Base-by-base conservation (phyloP, 2,888 invertebrate species). In the Sesamia inferens region DNA sequence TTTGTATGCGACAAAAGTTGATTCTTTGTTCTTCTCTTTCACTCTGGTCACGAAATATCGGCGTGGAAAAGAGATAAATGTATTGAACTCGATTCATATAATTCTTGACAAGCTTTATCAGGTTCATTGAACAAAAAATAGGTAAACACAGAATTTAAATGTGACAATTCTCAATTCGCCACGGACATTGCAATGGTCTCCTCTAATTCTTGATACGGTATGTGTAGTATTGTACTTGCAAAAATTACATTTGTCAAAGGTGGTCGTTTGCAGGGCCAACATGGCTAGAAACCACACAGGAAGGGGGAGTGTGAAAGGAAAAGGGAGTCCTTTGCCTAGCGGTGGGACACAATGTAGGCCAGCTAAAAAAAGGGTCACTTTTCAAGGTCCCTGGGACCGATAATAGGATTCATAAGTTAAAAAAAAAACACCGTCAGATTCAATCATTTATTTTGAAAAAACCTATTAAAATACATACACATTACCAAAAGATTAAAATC, bases 1-100 rank as follows among this genome's bases (percentile, higher is more conserved):
- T 54, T 44, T 62, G 6, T 51, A 47, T n/a, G 39, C 1, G 22
- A 51, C 61, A 31, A 63, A 19, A 67, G 42, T 58, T 58, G 14
- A 47, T 61, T 58, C 58, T 57, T 58, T 31, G 58, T 54, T 22
- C 13, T 57, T 82, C 83, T 82, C 82, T 83, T 67, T 82, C 71
- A 67, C 76, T 63, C 70, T 24, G 24, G 47, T 19, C 48, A 42
- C 51, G 16, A 42, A 31, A 10, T 55, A 11, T 59, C 0, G 59
- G 5, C 14, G 63, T n/a, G 68, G 11, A 67, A 79, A 42, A 63
- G 71, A 79, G 75, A 68, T 48, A 67, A 67, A 44, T n/a, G 47
- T 47, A 6, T 13, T 58, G 10, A 39, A 44, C 6, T 22, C 16
- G 13, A 74, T 61, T 55, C 7, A 14, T 39, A 5, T 39, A 55